A percentile compares a stretch with the other conserved stretches of the same genome.
Conservation (phyloP, 2,113 vertebrate species). For the Pituophis catenifer region DNA sequence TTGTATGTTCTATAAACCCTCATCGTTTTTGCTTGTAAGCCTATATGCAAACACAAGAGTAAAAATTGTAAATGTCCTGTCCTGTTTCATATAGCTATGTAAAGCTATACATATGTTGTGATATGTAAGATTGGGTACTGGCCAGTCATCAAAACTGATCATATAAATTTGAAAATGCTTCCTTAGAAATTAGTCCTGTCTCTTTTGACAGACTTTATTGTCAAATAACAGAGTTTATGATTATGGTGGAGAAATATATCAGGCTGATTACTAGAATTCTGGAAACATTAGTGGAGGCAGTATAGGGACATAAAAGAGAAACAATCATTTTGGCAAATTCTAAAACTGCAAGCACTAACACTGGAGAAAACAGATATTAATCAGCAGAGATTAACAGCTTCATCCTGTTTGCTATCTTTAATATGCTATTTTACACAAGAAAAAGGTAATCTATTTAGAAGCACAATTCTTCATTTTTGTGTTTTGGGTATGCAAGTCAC, state of each 20-base stretch:
- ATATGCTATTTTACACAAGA: conserved; percentile 15
- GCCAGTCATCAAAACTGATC: not conserved
- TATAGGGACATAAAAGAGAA: conserved; percentile 7
- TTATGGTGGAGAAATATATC: not conserved
- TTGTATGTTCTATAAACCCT: not conserved
- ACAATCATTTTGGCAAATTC: conserved; percentile 46
- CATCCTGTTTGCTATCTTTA: conserved; percentile 42
- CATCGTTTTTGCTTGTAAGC: not conserved
- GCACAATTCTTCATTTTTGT: conserved; percentile 38
- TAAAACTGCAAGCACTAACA: conserved; percentile 36
- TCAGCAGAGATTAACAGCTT: conserved; percentile 37
- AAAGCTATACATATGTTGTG: not conserved
- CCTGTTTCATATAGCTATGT: not conserved
- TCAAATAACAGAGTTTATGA: not conserved
- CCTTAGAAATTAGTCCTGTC: not conserved
- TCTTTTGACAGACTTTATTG: not conserved
- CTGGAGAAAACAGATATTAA: conserved; percentile 36
- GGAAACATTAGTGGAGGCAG: not conserved
- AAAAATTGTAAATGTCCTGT: not conserved
- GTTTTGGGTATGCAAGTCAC: conserved; percentile 53
- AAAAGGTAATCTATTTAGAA: conserved; percentile 23
- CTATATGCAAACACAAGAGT: not conserved
- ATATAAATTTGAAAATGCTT: not conserved
- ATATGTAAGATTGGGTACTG: not conserved
- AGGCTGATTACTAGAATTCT: not conserved